Evolutionary conservation across 2,888 invertebrate genomes (phyloP).

Genomic region (Acholoe squamosa): DNA sequence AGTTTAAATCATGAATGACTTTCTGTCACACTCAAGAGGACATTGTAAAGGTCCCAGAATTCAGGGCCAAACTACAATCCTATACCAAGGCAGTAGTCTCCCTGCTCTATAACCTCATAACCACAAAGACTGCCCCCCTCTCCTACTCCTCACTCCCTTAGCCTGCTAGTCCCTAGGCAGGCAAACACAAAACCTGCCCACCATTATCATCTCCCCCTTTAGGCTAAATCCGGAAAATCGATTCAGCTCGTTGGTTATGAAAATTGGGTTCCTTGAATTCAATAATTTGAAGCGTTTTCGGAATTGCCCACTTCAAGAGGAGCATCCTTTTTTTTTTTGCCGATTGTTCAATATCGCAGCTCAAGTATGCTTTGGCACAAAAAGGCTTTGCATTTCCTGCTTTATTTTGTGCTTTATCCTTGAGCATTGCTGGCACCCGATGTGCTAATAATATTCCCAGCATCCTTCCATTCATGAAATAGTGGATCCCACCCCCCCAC

Average conservation of each 20-base stretch:
- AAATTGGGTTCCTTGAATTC: slow-evolving; percentile 36
- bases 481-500: background rate
- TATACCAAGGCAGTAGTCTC: background rate
- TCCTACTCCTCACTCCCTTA: no score
- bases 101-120: background rate
- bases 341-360: background rate
- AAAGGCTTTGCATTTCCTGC: background rate
- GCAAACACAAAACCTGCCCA: background rate
- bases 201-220: slow-evolving; percentile 9
- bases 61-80: no score
- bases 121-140: background rate
- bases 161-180: slow-evolving; percentile 1
- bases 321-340: background rate
- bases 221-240: slow-evolving; percentile 13
- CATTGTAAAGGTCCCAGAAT: no score
- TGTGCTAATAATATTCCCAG: slow-evolving; percentile 26
- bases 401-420: background rate
- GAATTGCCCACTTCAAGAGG: background rate
- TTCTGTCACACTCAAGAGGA: no score
- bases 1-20: no score
- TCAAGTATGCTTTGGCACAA: background rate
- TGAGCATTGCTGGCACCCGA: background rate
- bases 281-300: slow-evolving; percentile 37
- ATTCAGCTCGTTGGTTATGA: slow-evolving; percentile 51
- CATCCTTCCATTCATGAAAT: background rate